Evolutionary conservation across 2,113 vertebrate genomes (phyloP).

Genomic region (Bubo blakistoni): DNA sequence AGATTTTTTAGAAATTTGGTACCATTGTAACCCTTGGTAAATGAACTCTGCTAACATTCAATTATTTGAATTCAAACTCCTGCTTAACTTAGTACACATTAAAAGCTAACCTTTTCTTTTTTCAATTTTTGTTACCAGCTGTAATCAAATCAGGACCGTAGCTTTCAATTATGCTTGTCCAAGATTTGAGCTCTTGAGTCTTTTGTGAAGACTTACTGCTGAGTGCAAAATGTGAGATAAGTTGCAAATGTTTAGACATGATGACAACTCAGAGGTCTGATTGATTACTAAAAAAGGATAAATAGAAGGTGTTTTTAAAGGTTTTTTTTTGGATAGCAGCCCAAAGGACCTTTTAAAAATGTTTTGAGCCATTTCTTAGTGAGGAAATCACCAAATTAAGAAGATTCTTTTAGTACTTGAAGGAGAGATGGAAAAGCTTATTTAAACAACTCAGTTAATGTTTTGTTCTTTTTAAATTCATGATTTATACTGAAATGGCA

Average conservation of each 20-base stretch:
- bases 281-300: slow-evolving; percentile 31
- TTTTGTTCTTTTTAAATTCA: not conserved
- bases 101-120: not conserved
- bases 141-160: slow-evolving; percentile 1
- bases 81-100: not conserved
- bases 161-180: slow-evolving; percentile 28
- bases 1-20: not conserved
- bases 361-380: slow-evolving; percentile 1
- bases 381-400: not conserved
- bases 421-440: not conserved
- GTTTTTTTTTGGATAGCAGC: not conserved
- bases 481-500: not conserved
- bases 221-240: slow-evolving; percentile 40
- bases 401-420: not conserved
- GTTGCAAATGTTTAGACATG: slow-evolving; percentile 43
- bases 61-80: slow-evolving; percentile 2
- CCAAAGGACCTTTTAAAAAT: slow-evolving; percentile 21
- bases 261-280: slow-evolving; percentile 24
- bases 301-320: slow-evolving; percentile 45
- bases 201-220: slow-evolving; percentile 30
- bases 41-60: not conserved
- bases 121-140: not conserved
- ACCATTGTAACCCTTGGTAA: not conserved
- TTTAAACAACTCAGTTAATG: not conserved
- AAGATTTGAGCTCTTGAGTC: slow-evolving; percentile 28